Evolutionary conservation across 2,113 vertebrate species (phyloP), one percentile per base, ranked within the genome.

Genomic region (Gnathonemus echidnorhynchus): DNA sequence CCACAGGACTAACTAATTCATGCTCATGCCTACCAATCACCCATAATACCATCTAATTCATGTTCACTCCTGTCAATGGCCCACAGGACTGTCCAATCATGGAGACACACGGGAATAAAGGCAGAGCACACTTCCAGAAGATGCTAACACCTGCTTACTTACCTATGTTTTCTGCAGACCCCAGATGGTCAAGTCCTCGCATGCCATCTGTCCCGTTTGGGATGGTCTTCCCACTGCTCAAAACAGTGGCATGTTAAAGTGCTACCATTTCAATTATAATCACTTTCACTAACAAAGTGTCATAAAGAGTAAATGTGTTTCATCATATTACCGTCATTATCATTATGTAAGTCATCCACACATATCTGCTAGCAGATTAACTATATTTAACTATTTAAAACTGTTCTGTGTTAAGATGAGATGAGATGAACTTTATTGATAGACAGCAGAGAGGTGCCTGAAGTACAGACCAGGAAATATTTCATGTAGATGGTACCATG

Each of bases 221-320:
- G 92, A 96, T 95, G 94, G 96, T 97, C 95, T 99, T 99, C 93
- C 98, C 97, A 95, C 98, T 99, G 92, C 95, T 91, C 21, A 89
- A 80, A 92, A 89, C 88, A 74, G 27, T 27, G 24, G 27, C 46
- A 87, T 3, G 24, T 52, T 52, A 31, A 86, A 86, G 74, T 42
- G 74, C 46, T n/a, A 27, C 24, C 8, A 49, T 46, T 48, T 48
- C 42, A 84, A 19, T 10, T n/a, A 24, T 10, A 85, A 48, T 15
- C 83, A 46, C 83, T 85, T 8, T 86, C 21, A 86, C 6, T 86
- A n/a, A 86, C 19, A 49, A 46, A 46, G n/a, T 11, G 52, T 19
- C 5, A 53, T 87, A 35, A 19, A 87, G 4, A 53, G 19, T 49
- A 5, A 85, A 46, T 24, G 48, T 45, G 17, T 83, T 83, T 35